Conservation (phyloP, 2,113 vertebrate species). For the Bos javanicus region DNA sequence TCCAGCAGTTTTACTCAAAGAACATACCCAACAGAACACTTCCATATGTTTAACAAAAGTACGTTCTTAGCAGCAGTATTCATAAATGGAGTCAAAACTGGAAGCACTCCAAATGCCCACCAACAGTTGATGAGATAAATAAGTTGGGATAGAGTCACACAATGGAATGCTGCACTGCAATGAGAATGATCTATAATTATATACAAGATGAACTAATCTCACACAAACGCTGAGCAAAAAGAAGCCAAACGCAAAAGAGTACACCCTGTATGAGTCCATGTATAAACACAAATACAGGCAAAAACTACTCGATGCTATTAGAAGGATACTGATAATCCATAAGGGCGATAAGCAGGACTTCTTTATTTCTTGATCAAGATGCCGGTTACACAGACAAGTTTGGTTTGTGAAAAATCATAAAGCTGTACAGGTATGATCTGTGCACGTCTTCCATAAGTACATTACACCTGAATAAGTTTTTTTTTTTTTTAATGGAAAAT, state of each 20-base stretch:
- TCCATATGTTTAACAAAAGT: not conserved
- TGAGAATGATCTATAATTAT: not conserved
- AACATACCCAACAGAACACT: not conserved
- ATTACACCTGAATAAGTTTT: not conserved
- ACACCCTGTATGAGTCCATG: not conserved
- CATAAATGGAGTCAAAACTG: not conserved
- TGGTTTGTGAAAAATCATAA: not conserved
- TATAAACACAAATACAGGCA: not conserved
- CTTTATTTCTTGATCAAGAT: not conserved
- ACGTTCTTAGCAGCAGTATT: not conserved
- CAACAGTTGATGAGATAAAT: not conserved
- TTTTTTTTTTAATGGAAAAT: not conserved
- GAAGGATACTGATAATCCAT: not conserved
- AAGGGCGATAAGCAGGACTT: not conserved
- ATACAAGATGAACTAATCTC: not conserved
- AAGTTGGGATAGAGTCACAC: not conserved
- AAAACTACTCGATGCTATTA: not conserved
- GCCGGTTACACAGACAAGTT: not conserved
- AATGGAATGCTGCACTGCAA: not conserved
- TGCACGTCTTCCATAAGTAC: not conserved
- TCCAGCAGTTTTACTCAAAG: not conserved
- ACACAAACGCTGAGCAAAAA: not conserved
- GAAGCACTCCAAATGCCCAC: not conserved
- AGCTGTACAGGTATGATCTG: not conserved
- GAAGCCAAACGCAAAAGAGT: not conserved